phyloP scores from a whole-genome alignment of 2,113 vertebrate genomes.

The Myotis brandtii region DNA sequence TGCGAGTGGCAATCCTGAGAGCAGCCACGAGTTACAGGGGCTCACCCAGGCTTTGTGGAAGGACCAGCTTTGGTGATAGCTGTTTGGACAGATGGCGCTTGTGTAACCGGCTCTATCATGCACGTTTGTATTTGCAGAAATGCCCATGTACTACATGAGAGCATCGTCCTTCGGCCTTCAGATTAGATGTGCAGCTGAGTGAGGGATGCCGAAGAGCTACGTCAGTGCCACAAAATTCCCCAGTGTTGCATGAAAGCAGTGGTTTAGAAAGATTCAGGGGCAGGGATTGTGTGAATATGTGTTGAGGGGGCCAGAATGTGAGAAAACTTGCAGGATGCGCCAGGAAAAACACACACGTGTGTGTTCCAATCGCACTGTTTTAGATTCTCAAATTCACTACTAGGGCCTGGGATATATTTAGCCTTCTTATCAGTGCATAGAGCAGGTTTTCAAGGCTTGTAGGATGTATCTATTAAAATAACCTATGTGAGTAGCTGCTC shows the following conservation, averaged over 20 bases:
- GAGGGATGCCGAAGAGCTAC: background rate
- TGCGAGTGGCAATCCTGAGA: background rate
- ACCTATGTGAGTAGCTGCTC: slow-evolving; percentile 43
- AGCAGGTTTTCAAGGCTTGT: slow-evolving; percentile 73
- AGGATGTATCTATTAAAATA: slow-evolving; percentile 75
- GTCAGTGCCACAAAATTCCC: background rate
- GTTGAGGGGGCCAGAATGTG: background rate
- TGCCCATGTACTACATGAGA: background rate
- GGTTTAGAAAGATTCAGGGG: background rate
- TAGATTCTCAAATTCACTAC: slow-evolving; percentile 33
- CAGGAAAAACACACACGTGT: background rate
- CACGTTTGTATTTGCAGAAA: background rate
- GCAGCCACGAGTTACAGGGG: slow-evolving; percentile 10
- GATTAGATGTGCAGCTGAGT: background rate
- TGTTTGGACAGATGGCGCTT: background rate
- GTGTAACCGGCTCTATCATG: rapidly evolving
- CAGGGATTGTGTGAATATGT: background rate
- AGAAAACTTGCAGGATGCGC: background rate
- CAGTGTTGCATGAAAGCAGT: background rate
- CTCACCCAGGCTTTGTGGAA: background rate
- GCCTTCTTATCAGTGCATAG: slow-evolving; percentile 60
- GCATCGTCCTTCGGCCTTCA: background rate
- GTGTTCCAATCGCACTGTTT: slow-evolving; percentile 30
- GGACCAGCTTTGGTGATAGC: background rate
- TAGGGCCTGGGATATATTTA: slow-evolving; percentile 64